A percentile compares a stretch with the other conserved stretches of the same genome.
phyloP scores from a whole-genome alignment of 2,113 vertebrate genomes.

The Rutilus rutilus region DNA sequence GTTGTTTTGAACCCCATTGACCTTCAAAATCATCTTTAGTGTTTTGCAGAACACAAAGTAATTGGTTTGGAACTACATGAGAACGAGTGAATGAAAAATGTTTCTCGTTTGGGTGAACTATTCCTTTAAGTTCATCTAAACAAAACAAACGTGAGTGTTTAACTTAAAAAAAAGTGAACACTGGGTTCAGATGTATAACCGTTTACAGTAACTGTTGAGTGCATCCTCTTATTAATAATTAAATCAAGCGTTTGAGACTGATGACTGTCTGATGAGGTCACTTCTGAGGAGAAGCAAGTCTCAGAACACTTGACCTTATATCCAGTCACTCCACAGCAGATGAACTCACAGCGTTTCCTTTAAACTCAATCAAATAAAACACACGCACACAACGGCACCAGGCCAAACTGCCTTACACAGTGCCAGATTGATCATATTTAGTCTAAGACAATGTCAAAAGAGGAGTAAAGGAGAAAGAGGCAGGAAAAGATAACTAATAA shows the following conservation, averaged over 20 bases:
- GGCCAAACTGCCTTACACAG: neutral
- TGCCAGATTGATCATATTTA: slow-evolving; percentile 17
- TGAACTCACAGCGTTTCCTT: slow-evolving; percentile 7
- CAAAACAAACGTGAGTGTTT: neutral
- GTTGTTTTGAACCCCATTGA: neutral
- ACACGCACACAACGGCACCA: neutral
- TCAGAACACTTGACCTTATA: slow-evolving; percentile 26
- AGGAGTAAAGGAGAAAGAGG: neutral
- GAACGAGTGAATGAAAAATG: neutral
- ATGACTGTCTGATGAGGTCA: neutral
- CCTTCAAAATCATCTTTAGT: neutral
- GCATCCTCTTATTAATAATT: slow-evolving; percentile 14
- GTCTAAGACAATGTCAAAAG: neutral
- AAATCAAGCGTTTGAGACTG: neutral
- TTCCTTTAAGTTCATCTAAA: neutral
- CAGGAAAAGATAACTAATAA: neutral
- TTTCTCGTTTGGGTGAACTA: neutral
- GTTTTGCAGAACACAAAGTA: neutral
- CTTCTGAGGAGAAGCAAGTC: neutral
- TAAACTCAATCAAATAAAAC: slow-evolving; percentile 11
- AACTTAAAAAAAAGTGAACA: neutral
- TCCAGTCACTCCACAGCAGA: slow-evolving; percentile 23
- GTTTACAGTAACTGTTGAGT: neutral
- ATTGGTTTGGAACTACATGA: neutral
- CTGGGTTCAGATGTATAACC: neutral